phyloP scores from a whole-genome alignment of 2,113 vertebrate genomes.

The Aspiorhynchus laticeps region DNA sequence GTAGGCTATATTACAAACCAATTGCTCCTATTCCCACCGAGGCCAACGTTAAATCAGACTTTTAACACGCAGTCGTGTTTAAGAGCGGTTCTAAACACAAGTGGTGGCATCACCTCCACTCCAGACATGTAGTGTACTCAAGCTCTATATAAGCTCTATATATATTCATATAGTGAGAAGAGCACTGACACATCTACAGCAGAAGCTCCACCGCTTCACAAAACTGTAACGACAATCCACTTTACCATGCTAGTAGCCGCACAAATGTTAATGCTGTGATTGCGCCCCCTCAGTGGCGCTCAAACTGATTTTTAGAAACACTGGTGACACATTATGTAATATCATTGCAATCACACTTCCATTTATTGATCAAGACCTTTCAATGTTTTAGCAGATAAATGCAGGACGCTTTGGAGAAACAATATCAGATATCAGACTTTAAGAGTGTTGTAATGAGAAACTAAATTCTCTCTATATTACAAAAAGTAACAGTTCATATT shows the following conservation, averaged over 20 bases:
- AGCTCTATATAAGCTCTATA: slow-evolving; percentile 6
- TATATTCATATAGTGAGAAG: slow-evolving; percentile 17
- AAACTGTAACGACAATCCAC: slow-evolving; percentile 22
- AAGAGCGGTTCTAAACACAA: slow-evolving; percentile 41
- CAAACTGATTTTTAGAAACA: not conserved
- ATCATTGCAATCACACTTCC: not conserved
- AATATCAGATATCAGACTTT: not conserved
- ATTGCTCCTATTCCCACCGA: slow-evolving; percentile 47
- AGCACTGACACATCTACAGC: slow-evolving; percentile 21
- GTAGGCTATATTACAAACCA: slow-evolving; percentile 54
- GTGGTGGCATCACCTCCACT: slow-evolving; percentile 43
- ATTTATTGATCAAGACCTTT: not conserved
- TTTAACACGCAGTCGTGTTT: slow-evolving; percentile 49
- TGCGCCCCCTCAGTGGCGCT: not conserved
- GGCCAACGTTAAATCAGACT: slow-evolving; percentile 49
- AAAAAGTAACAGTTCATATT: not conserved
- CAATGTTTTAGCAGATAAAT: not conserved
- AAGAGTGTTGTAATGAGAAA: not conserved
- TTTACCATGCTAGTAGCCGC: not conserved
- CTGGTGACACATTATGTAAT: not conserved
- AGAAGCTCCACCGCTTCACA: not conserved
- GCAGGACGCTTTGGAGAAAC: not conserved
- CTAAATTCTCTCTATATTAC: not conserved
- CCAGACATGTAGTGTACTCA: slow-evolving; percentile 30
- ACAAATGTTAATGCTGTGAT: slow-evolving; percentile 7